phyloP scores from a whole-genome alignment of 2,888 invertebrate species.

The Schizaphis graminum region DNA sequence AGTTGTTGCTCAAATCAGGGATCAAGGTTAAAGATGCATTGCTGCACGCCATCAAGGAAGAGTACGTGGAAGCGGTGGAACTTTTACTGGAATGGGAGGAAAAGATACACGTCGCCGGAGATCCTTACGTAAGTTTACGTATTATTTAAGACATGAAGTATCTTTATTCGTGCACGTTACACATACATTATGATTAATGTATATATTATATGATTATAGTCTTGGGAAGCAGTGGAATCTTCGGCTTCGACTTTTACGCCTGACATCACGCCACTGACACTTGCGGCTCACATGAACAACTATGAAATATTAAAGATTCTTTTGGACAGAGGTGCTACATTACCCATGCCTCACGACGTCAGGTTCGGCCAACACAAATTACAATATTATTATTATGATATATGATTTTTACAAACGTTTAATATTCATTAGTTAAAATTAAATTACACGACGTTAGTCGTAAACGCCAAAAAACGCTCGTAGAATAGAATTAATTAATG shows the following conservation, averaged over 20 bases:
- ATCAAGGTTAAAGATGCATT: conserved; percentile 92
- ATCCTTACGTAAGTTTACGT: conserved; percentile 80
- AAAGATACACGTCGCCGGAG: conserved; percentile 80
- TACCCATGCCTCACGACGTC: conserved; percentile 93
- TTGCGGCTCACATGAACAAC: conserved; percentile 96
- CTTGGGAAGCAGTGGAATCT: conserved; percentile 85
- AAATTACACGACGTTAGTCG: neutral
- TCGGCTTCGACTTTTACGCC: conserved; percentile 89
- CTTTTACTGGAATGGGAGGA: conserved; percentile 92
- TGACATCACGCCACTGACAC: conserved; percentile 94
- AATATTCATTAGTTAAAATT: conserved; percentile 30
- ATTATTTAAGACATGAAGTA: neutral
- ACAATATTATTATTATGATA: neutral
- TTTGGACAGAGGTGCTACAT: conserved; percentile 90
- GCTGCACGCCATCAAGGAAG: conserved; percentile 96
- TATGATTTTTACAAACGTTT: neutral
- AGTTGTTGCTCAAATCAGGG: conserved; percentile 82
- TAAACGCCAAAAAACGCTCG: neutral
- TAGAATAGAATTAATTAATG: conserved; percentile 25
- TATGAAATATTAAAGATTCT: conserved; percentile 96
- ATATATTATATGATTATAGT: conserved; percentile 8
- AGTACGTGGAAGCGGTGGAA: conserved; percentile 98
- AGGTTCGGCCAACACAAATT: conserved; percentile 75
- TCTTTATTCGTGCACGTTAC: neutral
- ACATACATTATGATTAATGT: neutral